phyloP scores from a whole-genome alignment of 53 echinoderm and acorn worm species.

The Echinometra lucunter region DNA sequence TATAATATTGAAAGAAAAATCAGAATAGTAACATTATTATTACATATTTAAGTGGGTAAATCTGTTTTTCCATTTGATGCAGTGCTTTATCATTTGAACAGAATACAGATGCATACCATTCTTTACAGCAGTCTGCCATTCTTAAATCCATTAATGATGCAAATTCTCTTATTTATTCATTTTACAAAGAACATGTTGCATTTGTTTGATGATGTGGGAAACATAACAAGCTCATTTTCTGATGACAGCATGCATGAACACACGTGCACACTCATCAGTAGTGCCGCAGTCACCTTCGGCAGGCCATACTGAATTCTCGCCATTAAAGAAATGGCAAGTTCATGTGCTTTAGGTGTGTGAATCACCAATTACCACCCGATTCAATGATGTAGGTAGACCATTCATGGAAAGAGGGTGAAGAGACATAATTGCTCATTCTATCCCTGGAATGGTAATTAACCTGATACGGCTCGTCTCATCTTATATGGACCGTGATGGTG shows the following conservation, averaged over 20 bases:
- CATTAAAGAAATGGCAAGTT: background rate
- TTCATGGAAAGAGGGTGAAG: background rate
- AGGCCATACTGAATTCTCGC: background rate
- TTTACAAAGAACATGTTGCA: no score
- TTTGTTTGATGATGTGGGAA: background rate
- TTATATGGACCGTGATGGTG: conserved; percentile 45
- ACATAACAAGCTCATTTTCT: background rate
- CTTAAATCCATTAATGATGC: no score
- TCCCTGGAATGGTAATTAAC: conserved; percentile 20
- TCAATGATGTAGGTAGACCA: background rate
- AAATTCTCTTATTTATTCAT: no score
- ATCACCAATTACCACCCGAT: background rate
- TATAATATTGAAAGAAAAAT: no score
- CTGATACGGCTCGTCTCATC: background rate
- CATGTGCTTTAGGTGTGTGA: background rate
- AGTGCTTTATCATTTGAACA: background rate
- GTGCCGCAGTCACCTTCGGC: background rate
- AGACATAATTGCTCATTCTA: conserved; percentile 9
- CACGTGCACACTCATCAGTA: background rate
- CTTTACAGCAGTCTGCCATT: background rate
- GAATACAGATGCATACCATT: background rate
- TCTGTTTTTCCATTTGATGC: no score
- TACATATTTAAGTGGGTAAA: no score
- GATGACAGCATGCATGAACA: background rate
- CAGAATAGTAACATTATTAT: no score